Evolutionary conservation across 2,797 vertebrate species (phyloP).

Genomic region (Carduelis carduelis): DNA sequence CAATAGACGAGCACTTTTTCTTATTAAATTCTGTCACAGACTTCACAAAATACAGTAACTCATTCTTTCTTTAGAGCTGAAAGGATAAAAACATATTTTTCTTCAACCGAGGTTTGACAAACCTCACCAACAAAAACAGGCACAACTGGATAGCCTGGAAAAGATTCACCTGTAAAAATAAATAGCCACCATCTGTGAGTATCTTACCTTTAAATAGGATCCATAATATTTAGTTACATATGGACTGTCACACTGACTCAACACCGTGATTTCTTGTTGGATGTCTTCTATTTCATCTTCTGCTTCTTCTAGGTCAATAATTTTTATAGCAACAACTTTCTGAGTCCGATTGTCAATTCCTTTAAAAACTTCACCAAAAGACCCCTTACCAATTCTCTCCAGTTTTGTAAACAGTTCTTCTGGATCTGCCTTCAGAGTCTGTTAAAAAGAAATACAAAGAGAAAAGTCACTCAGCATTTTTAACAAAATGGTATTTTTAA

Average conservation of each 20-base stretch:
- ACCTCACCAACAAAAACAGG: not conserved
- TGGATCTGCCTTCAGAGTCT: constrained; percentile 91
- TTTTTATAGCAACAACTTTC: constrained; percentile 98
- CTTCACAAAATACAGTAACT: not conserved
- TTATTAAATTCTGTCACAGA: not conserved
- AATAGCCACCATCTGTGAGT: not conserved
- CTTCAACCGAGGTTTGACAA: not conserved
- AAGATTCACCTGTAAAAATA: not conserved
- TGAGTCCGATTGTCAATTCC: constrained; percentile 97
- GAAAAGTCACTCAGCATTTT: not conserved
- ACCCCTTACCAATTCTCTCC: constrained; percentile 96
- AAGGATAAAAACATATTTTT: not conserved
- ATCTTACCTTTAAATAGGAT: constrained; percentile 94
- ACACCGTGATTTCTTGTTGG: constrained; percentile 97
- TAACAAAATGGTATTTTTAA: not conserved
- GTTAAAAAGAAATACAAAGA: constrained; percentile 16
- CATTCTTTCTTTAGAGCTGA: not conserved
- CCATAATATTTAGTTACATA: constrained; percentile 98
- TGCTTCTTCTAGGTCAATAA: constrained; percentile 97
- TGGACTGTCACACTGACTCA: constrained; percentile 98
- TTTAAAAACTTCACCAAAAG: constrained; percentile 98
- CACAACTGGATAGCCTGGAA: not conserved
- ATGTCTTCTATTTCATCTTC: constrained; percentile 99
- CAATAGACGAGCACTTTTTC: not conserved
- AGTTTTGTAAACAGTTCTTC: constrained; percentile 95